Base-by-base conservation (phyloP, 2,888 invertebrate species). In the Ochlodes sylvanus region DNA sequence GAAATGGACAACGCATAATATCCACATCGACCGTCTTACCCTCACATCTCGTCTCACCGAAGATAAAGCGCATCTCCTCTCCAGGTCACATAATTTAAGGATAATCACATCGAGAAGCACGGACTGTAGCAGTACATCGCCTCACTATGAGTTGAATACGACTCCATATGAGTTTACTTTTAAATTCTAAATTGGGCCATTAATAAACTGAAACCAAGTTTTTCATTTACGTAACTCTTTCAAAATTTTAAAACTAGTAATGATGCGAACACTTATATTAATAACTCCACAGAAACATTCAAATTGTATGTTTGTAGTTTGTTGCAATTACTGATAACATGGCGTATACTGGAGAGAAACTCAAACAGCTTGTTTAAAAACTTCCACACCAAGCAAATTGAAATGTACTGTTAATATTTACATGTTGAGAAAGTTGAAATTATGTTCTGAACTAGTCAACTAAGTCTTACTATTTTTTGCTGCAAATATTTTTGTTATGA, bases 361-460 rank as follows among this genome's bases (percentile, higher is more conserved):
- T 2, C 42, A n/a, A 42, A 42, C 42, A 42, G 42, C 42, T 38
- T 42, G 42, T 42, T 42, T 42, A 2, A 42, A 42, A 42, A 42
- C n/a, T 42, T 42, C n/a, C 42, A 42, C 42, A 42, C 42, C 42
- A 42, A 10, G 42, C 42, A 14, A 42, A 42, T 42, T 42, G 42
- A 42, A 42, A 42, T 42, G 42, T 42, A n/a, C 42, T 42, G 42
- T 42, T n/a, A 42, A 42, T 42, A 42, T n/a, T n/a, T n/a, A n/a
- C n/a, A n/a, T 38, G 42, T n/a, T 42, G 42, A 42, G 12, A 42
- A 42, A 42, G 42, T 42, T 42, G n/a, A 42, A 42, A 42, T 42
- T 42, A n/a, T 4, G 42, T 42, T 42, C 3, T 42, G 42, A 42
- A 42, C 42, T 42, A 42, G 14, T 4, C 5, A 27, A 5, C 42